Percentiles rank a stretch among this genome's conserved stretches.
phyloP scores from a whole-genome alignment of 2,113 vertebrate species.

The Anarrhichthys ocellatus region DNA sequence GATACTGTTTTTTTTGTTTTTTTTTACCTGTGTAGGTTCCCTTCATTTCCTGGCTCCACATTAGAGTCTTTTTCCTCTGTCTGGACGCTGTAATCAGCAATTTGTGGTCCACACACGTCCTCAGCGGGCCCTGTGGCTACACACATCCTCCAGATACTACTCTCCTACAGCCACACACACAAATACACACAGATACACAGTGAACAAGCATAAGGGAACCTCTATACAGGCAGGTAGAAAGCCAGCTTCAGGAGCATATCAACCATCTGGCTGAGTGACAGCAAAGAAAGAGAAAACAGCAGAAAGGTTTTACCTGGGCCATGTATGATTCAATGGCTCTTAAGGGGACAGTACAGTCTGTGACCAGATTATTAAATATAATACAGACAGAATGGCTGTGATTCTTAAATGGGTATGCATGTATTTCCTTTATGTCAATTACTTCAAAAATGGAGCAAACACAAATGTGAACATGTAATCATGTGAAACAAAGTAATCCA shows the following conservation, averaged over 20 bases:
- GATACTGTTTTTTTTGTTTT: slow-evolving; percentile 13
- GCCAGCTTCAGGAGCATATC: slow-evolving; percentile 42
- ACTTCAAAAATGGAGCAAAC: background rate
- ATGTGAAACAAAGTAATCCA: slow-evolving; percentile 2
- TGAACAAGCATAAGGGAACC: slow-evolving; percentile 9
- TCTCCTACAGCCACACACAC: slow-evolving; percentile 79
- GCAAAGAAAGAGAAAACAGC: slow-evolving; percentile 33
- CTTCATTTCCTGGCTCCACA: slow-evolving; percentile 62
- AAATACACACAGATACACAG: slow-evolving; percentile 10
- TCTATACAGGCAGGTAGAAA: slow-evolving; percentile 39
- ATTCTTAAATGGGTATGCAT: background rate
- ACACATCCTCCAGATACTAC: slow-evolving; percentile 88
- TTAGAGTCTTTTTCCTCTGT: slow-evolving; percentile 66
- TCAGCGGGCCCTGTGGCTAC: slow-evolving; percentile 75
- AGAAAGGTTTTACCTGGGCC: slow-evolving; percentile 43
- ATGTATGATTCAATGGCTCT: background rate
- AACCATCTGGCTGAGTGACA: slow-evolving; percentile 40
- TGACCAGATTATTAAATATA: background rate
- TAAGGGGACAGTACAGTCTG: background rate
- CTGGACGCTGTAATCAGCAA: slow-evolving; percentile 72
- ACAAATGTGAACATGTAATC: background rate
- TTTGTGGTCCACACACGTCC: slow-evolving; percentile 71
- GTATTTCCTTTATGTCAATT: background rate
- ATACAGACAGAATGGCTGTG: background rate
- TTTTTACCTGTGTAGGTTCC: slow-evolving; percentile 78